phyloP scores from a whole-genome alignment of 2,113 vertebrate genomes.

The Chionomys nivalis region DNA sequence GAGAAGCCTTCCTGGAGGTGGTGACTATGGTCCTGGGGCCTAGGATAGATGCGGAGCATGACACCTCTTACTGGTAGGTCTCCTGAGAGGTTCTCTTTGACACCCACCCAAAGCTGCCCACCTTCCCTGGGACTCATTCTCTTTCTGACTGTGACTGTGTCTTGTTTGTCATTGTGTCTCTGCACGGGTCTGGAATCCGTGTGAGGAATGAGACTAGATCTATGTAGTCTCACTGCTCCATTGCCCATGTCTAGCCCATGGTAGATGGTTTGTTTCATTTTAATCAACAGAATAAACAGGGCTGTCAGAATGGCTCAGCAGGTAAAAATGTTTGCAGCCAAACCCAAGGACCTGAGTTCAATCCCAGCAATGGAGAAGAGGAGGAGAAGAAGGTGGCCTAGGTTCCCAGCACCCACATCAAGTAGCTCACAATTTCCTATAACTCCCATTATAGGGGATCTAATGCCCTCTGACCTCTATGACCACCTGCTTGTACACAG shows the following conservation, averaged over 20 bases:
- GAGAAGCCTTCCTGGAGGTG: slow-evolving; percentile 38
- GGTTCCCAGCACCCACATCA: background rate
- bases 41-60: background rate
- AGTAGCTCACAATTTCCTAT: background rate
- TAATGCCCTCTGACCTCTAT: background rate
- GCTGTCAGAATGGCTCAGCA: background rate
- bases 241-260: background rate
- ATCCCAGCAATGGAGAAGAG: background rate
- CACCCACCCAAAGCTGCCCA: background rate
- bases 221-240: background rate
- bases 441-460: background rate
- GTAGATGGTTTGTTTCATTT: background rate
- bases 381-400: background rate
- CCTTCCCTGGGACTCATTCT: background rate
- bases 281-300: background rate
- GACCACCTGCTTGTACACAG: background rate
- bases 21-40: background rate
- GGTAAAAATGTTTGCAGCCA: background rate
- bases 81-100: background rate
- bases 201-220: background rate
- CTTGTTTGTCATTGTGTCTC: background rate
- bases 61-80: background rate
- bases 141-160: background rate
- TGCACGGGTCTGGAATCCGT: background rate
- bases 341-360: background rate